Percentiles rank a stretch among this genome's conserved stretches.
These are phyloP conservation scores for Fragariocoptes setiger DNA, from an alignment of 1,140 invertebrate genomes.

Conservation along the genomic window DNA sequence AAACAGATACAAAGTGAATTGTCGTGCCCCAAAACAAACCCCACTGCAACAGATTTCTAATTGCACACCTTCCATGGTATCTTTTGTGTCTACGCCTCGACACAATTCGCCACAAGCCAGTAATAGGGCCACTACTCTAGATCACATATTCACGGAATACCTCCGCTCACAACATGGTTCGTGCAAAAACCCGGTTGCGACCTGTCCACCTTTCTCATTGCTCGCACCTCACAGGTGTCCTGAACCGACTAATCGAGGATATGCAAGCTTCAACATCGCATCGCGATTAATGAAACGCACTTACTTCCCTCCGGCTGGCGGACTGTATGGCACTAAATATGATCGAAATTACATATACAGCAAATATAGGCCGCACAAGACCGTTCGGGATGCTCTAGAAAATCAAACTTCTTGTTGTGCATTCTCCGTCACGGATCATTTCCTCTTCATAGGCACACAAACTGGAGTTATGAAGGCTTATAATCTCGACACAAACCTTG, in stretches of 20 bases:
- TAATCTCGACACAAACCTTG: constrained; percentile 41
- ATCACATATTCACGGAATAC: constrained; percentile 79
- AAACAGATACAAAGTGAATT: no score
- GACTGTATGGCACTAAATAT: constrained; percentile 23
- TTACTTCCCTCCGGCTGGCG: constrained; percentile 17
- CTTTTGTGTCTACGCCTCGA: constrained; percentile 21
- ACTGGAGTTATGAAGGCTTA: constrained; percentile 55
- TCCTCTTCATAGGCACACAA: constrained; percentile 48
- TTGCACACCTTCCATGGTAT: no score
- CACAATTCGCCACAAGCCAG: constrained; percentile 20
- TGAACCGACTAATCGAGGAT: constrained; percentile 7
- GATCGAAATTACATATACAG: constrained; percentile 55
- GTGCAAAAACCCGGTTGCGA: constrained; percentile 22
- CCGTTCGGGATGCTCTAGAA: constrained; percentile 32
- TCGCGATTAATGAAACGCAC: constrained; percentile 17
- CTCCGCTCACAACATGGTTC: constrained; percentile 46
- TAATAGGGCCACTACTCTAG: constrained; percentile 44
- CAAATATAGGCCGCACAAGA: constrained; percentile 51
- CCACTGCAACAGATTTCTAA: no score
- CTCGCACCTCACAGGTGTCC: constrained; percentile 16
- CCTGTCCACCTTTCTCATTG: constrained; percentile 25
- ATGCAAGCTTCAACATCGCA: constrained; percentile 14
- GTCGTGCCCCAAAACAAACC: no score
- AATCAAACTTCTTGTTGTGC: constrained; percentile 50
- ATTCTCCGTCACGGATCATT: constrained; percentile 40